Conservation (phyloP, 1,140 invertebrate species). For the Procambarus clarkii region DNA sequence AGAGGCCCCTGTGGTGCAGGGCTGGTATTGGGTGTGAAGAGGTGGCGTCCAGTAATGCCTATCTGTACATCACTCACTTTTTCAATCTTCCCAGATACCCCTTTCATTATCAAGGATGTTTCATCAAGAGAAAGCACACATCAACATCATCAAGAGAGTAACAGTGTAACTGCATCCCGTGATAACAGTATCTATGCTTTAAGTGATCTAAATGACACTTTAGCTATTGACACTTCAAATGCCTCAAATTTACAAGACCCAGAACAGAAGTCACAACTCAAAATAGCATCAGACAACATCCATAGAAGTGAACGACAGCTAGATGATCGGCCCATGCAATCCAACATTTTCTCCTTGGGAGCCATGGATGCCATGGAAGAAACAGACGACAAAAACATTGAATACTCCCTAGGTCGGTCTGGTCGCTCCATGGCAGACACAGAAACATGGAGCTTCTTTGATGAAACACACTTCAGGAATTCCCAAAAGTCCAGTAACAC, state of each 20-base stretch:
- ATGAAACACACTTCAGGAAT: constrained; percentile 11
- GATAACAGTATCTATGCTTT: constrained; percentile 15
- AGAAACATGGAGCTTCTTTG: constrained; percentile 40
- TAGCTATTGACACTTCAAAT: not conserved
- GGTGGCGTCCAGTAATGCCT: constrained; percentile 37
- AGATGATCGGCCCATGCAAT: not conserved
- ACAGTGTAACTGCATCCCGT: constrained; percentile 32
- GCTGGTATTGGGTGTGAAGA: constrained; percentile 18
- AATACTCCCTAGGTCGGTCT: not conserved
- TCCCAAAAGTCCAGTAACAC: not conserved
- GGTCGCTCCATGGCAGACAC: constrained; percentile 53
- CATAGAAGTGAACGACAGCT: not conserved
- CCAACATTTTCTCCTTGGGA: constrained; percentile 34
- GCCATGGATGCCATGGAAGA: not conserved
- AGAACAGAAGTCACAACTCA: not conserved
- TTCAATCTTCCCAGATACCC: not conserved
- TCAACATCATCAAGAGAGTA: constrained; percentile 25
- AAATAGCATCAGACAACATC: not conserved
- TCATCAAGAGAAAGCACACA: not conserved
- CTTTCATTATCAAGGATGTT: constrained; percentile 6
- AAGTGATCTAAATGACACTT: constrained; percentile 1
- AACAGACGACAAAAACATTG: not conserved
- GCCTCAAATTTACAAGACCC: not conserved
- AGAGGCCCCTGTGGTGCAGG: constrained; percentile 37
- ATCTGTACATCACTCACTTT: constrained; percentile 23